Conservation (phyloP, 2,113 vertebrate genomes). For the Nibea coibor region DNA sequence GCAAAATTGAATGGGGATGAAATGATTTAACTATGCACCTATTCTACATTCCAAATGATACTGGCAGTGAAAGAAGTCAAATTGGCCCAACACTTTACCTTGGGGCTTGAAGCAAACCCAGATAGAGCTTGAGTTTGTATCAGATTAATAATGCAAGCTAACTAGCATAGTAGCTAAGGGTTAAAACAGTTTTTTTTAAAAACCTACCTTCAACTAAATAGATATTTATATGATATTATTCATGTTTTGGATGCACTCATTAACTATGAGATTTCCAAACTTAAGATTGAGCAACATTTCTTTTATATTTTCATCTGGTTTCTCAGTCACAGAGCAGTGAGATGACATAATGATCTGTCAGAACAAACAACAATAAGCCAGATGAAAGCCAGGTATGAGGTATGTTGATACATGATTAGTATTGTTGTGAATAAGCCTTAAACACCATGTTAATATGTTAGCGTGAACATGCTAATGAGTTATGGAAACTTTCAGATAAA, state of each 20-base stretch:
- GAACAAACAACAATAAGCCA: too few species aligned
- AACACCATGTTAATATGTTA: not conserved
- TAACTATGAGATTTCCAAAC: not conserved
- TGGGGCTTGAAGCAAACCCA: too few species aligned
- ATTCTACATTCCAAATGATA: too few species aligned
- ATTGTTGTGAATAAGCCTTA: not conserved
- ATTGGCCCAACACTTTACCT: too few species aligned
- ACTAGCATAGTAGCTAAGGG: not conserved
- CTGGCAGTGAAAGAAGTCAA: too few species aligned
- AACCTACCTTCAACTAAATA: not conserved
- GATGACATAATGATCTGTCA: not conserved
- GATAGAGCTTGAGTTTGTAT: not conserved
- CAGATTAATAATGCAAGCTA: not conserved
- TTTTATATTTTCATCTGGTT: not conserved
- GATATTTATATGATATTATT: too few species aligned
- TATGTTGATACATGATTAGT: not conserved
- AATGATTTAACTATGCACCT: too few species aligned
- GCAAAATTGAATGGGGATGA: too few species aligned
- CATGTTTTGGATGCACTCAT: not conserved
- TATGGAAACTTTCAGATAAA: conserved; percentile 18
- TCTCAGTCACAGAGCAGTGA: not conserved
- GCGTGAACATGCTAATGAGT: not conserved
- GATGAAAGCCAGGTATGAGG: not conserved
- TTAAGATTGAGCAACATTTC: not conserved
- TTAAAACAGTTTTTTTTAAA: not conserved